These are phyloP conservation scores for Bathynomus jamesi DNA, from an alignment of 1,140 invertebrate genomes.

Conservation along the genomic window DNA sequence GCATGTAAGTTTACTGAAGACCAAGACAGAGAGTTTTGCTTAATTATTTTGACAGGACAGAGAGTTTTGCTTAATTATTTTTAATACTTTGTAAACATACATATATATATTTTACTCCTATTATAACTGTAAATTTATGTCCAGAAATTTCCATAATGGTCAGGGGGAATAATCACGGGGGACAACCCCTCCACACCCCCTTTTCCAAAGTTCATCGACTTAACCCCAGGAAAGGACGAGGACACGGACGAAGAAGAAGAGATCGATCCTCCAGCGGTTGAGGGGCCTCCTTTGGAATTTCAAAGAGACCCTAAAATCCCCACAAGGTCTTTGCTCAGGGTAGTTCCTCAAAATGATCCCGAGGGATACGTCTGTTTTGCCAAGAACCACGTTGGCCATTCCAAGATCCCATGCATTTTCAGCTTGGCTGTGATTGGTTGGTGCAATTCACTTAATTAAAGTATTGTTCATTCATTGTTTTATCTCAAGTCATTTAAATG, in stretches of 20 bases:
- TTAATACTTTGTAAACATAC: no score
- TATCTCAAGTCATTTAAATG: no score
- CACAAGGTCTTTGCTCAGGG: background rate
- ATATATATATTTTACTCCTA: no score
- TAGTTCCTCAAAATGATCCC: background rate
- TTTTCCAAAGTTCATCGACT: background rate
- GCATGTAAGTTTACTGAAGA: no score
- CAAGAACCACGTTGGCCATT: background rate
- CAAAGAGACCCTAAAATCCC: background rate
- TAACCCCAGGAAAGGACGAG: background rate
- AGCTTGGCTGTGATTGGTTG: background rate
- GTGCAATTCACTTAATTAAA: no score
- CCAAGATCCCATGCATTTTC: background rate
- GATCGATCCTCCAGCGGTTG: background rate
- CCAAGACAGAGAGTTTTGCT: no score
- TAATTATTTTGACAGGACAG: no score
- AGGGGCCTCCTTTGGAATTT: background rate
- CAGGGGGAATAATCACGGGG: background rate
- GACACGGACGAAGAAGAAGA: background rate
- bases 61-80: no score
- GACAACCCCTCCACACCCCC: background rate
- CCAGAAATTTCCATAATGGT: no score
- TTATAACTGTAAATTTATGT: no score
- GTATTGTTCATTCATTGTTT: no score
- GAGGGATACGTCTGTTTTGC: background rate